Conservation (phyloP, 2,113 vertebrate species). For the Cebidichthys violaceus region DNA sequence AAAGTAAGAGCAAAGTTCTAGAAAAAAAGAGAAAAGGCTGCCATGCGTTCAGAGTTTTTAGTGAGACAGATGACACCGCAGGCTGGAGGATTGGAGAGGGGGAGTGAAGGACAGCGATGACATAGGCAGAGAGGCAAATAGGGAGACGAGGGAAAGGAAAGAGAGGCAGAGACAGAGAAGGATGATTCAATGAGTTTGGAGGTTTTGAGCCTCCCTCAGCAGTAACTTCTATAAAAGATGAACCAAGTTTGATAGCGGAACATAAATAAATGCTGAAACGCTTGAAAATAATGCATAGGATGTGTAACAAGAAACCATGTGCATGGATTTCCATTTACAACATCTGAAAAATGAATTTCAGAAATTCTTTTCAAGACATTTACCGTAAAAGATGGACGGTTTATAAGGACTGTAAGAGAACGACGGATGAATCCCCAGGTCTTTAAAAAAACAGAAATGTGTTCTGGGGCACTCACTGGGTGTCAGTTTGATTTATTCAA, state of each 20-base stretch:
- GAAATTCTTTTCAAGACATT: constrained; percentile 31
- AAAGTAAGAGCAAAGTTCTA: constrained; percentile 3
- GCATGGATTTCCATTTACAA: constrained; percentile 39
- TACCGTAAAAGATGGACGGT: constrained; percentile 42
- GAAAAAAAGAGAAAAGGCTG: constrained; percentile 25
- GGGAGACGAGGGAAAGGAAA: constrained; percentile 14
- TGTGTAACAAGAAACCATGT: constrained; percentile 14
- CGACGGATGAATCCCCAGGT: constrained; percentile 21
- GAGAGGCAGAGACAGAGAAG: constrained; percentile 16
- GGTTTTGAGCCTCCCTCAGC: constrained; percentile 72
- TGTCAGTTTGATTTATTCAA: constrained; percentile 58
- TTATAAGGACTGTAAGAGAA: constrained; percentile 45
- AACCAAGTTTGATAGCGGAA: constrained; percentile 44
- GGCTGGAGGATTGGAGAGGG: constrained; percentile 36
- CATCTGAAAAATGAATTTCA: constrained; percentile 44
- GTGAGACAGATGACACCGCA: constrained; percentile 71
- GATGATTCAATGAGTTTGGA: constrained; percentile 55
- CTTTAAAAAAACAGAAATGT: constrained; percentile 48
- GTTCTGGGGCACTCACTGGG: constrained; percentile 42
- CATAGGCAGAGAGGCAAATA: constrained; percentile 17
- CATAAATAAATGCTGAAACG: constrained; percentile 52
- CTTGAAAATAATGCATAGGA: constrained; percentile 35
- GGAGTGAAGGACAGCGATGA: constrained; percentile 54
- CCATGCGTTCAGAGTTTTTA: constrained; percentile 64
- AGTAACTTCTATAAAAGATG: constrained; percentile 66